Percentiles rank a stretch among this genome's conserved stretches.
Conservation (phyloP, 2,888 invertebrate species). For the Polietes domitor region DNA sequence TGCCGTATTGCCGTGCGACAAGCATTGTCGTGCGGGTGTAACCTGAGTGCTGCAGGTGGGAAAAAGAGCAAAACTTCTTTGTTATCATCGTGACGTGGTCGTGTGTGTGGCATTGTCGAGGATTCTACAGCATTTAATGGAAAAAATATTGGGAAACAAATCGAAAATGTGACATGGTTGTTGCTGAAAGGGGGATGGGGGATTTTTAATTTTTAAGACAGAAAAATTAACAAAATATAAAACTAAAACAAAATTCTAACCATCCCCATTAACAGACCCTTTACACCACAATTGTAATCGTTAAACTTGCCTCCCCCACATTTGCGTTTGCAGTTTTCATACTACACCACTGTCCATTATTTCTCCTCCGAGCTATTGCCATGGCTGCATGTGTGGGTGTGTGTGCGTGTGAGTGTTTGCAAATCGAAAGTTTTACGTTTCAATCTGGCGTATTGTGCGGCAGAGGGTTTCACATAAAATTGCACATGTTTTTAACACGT, state of each 20-base stretch:
- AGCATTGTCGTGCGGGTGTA: slow-evolving; percentile 6
- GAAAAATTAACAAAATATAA: not conserved
- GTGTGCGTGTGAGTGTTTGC: too few species aligned
- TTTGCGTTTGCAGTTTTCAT: not conserved
- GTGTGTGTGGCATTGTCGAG: not conserved
- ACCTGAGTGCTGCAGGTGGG: not conserved
- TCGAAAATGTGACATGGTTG: not conserved
- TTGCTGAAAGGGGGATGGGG: not conserved
- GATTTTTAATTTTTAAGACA: too few species aligned
- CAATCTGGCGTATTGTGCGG: not conserved
- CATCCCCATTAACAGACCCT: not conserved
- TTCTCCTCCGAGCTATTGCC: not conserved
- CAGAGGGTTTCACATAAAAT: not conserved
- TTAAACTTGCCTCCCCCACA: too few species aligned
- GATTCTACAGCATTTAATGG: not conserved
- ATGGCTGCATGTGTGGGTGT: not conserved
- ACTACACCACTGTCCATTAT: not conserved
- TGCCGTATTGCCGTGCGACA: not conserved
- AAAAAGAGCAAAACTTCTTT: not conserved
- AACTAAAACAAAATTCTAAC: not conserved
- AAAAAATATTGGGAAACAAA: not conserved
- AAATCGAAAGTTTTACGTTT: slow-evolving; percentile 34
- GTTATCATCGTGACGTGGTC: slow-evolving; percentile 5
- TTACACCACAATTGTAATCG: too few species aligned
- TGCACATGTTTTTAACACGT: slow-evolving; percentile 45